A percentile compares a stretch with the other conserved stretches of the same genome.
These are phyloP conservation scores for Choloepus hoffmanni DNA, from an alignment of 2,113 vertebrate species.

Conservation along the genomic window DNA sequence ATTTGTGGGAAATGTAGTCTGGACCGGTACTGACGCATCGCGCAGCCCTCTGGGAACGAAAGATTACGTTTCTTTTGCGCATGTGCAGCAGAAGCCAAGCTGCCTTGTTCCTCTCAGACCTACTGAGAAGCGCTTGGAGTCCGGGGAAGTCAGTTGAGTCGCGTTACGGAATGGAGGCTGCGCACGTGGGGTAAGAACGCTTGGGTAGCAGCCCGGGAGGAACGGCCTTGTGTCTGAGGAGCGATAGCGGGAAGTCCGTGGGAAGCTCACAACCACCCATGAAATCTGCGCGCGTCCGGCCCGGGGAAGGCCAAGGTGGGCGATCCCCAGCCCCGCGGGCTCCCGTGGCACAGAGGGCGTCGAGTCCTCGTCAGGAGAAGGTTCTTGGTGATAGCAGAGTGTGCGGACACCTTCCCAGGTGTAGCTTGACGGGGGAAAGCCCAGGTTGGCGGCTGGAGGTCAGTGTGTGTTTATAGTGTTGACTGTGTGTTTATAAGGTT, in stretches of 20 bases:
- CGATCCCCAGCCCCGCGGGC: too few relatives aligned
- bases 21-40: rapidly evolving
- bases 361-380: not conserved
- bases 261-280: too few relatives aligned
- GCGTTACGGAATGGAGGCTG: rapidly evolving
- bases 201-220: rapidly evolving
- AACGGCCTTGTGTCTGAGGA: not conserved
- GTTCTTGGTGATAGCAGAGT: not conserved
- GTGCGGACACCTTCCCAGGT: not conserved
- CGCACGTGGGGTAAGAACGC: not conserved
- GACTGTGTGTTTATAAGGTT: too few relatives aligned
- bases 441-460: not conserved
- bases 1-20: slow-evolving; percentile 36
- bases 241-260: not conserved
- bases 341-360: not conserved
- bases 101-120: rapidly evolving
- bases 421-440: not conserved
- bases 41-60: not conserved
- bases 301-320: not conserved
- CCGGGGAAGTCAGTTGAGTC: rapidly evolving
- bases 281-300: too few relatives aligned
- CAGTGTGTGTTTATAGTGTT: too few relatives aligned
- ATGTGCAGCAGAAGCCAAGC: not conserved
- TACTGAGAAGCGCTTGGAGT: too few relatives aligned
- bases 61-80: not conserved